phyloP scores from a whole-genome alignment of 1,140 invertebrate genomes.

The Drosophila miranda region DNA sequence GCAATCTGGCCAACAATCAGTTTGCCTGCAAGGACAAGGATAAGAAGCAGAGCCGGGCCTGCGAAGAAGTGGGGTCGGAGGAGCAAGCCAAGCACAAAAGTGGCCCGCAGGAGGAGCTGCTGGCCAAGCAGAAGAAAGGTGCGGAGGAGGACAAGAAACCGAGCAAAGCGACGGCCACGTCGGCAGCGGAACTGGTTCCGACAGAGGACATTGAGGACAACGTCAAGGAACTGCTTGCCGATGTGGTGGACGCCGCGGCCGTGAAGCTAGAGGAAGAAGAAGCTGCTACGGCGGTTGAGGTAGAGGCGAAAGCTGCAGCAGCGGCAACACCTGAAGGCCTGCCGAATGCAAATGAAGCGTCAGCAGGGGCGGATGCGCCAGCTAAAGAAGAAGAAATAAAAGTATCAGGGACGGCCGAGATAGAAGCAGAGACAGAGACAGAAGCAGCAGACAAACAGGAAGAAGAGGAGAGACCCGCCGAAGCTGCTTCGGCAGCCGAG shows the following conservation, averaged over 20 bases:
- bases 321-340: not conserved
- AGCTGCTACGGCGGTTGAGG: conserved; percentile 13
- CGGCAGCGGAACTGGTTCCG: not conserved
- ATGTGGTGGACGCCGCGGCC: conserved; percentile 52
- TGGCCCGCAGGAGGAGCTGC: not conserved
- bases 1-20: conserved; percentile 79
- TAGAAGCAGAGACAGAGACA: conserved; percentile 35
- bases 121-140: not conserved
- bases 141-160: not conserved
- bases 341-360: not conserved
- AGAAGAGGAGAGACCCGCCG: conserved; percentile 3
- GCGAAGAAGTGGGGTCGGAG: conserved; percentile 8
- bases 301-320: conserved; percentile 8
- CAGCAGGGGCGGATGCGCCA: conserved; percentile 1
- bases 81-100: conserved; percentile 16
- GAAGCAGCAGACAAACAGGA: conserved; percentile 9
- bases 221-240: conserved; percentile 36
- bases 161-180: no score
- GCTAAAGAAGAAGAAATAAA: not conserved
- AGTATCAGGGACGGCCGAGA: conserved; percentile 8
- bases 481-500: conserved; percentile 10
- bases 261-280: conserved; percentile 55
- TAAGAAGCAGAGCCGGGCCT: conserved; percentile 45
- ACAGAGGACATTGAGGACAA: conserved; percentile 36
- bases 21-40: conserved; percentile 81